Conservation (phyloP, 2,797 vertebrate species). For the Trachurus trachurus region DNA sequence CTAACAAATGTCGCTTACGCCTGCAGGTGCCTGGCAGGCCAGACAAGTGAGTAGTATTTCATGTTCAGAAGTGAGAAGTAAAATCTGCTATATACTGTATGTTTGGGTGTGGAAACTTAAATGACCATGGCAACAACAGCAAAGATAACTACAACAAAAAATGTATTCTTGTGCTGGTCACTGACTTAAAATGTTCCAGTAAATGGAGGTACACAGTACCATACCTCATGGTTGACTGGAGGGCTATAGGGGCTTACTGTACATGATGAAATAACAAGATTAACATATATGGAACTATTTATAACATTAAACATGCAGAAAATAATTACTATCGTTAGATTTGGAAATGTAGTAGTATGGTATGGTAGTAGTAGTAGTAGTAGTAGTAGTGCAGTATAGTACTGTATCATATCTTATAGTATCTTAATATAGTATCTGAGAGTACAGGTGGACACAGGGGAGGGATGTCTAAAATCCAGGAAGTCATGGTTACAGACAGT, state of each 20-base stretch:
- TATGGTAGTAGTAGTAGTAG: no score
- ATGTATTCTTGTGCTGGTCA: not conserved
- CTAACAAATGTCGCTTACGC: slow-evolving; percentile 96
- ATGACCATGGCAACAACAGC: not conserved
- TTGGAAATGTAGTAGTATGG: no score
- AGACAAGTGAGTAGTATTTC: slow-evolving; percentile 90
- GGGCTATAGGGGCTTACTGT: slow-evolving; percentile 3
- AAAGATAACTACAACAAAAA: not conserved
- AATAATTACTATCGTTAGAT: not conserved
- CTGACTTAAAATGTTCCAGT: not conserved
- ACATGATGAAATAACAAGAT: slow-evolving; percentile 1
- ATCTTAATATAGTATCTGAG: not conserved
- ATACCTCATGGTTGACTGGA: not conserved
- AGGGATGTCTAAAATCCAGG: not conserved
- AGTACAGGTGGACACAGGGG: not conserved
- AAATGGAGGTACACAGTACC: not conserved
- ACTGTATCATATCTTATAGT: no score
- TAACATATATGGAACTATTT: not conserved
- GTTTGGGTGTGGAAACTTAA: not conserved
- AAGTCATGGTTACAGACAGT: not conserved
- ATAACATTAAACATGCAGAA: not conserved
- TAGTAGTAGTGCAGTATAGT: no score
- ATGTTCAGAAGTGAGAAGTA: slow-evolving; percentile 36
- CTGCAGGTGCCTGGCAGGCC: slow-evolving; percentile 95
- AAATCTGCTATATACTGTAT: not conserved